phyloP scores from a whole-genome alignment of 2,888 invertebrate species.

The Linyphia triangularis region DNA sequence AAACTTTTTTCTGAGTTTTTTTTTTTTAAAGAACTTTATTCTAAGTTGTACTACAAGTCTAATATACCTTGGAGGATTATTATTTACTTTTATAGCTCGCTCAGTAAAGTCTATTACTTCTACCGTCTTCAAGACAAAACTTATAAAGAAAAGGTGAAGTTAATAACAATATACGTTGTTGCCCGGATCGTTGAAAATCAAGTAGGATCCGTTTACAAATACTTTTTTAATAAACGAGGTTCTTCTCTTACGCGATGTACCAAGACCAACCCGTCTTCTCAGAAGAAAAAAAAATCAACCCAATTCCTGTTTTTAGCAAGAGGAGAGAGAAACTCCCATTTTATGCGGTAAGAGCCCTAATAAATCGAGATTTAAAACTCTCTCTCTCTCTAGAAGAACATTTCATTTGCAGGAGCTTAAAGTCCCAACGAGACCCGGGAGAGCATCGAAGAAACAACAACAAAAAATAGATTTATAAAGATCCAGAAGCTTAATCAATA shows the following conservation, averaged over 20 bases:
- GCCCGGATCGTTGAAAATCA: conserved; percentile 3
- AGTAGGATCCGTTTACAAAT: conserved; percentile 48
- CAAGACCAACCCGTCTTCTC: no score
- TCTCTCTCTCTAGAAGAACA: conserved; percentile 14
- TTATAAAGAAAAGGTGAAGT: conserved; percentile 4
- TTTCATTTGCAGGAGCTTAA: conserved; percentile 72
- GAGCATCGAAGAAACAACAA: conserved; percentile 22
- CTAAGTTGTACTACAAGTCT: no score
- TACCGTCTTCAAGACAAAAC: neutral
- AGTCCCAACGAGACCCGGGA: conserved; percentile 65
- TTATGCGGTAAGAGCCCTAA: conserved; percentile 72
- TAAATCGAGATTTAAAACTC: conserved; percentile 75
- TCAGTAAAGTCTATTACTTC: neutral
- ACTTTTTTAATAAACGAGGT: conserved; percentile 61
- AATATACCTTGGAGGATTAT: neutral
- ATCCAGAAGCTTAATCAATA: conserved; percentile 71
- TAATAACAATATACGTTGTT: conserved; percentile 39
- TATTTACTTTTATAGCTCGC: neutral
- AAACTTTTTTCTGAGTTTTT: no score
- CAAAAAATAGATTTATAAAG: neutral
- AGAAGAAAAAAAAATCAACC: neutral
- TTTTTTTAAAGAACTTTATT: no score
- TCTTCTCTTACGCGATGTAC: neutral
- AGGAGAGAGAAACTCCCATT: conserved; percentile 23
- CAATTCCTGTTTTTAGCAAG: neutral